phyloP scores from a whole-genome alignment of 2,113 vertebrate species.

The Perccottus glenii region DNA sequence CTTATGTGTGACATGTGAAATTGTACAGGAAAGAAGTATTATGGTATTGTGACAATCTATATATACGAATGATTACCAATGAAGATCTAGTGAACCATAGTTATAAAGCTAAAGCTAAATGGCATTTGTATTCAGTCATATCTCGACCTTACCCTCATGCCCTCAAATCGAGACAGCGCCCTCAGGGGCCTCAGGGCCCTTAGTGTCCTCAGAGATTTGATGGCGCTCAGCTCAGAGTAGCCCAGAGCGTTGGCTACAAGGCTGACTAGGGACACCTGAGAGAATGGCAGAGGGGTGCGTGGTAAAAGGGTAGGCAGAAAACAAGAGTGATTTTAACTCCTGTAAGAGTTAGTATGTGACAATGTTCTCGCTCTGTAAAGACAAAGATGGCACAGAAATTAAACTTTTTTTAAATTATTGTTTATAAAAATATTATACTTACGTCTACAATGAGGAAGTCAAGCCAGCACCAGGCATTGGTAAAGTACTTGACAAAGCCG shows the following conservation, averaged over 20 bases:
- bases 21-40: background rate
- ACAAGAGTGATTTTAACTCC: background rate
- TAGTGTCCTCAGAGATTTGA: conserved; percentile 96
- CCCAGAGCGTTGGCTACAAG: conserved; percentile 93
- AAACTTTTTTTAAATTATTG: background rate
- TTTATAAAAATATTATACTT: conserved; percentile 73
- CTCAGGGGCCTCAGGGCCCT: conserved; percentile 94
- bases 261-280: conserved; percentile 94
- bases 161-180: conserved; percentile 97
- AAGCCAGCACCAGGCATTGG: conserved; percentile 99
- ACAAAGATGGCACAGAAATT: too few relatives aligned
- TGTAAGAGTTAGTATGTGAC: background rate
- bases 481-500: conserved; percentile 96
- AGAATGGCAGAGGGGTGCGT: conserved; percentile 19
- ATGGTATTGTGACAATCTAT: background rate
- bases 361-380: too few relatives aligned
- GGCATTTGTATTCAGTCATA: background rate
- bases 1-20: too few relatives aligned
- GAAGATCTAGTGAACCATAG: background rate
- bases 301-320: conserved; percentile 13
- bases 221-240: conserved; percentile 93
- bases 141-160: conserved; percentile 93
- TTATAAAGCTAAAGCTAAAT: background rate
- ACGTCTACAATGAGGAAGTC: conserved; percentile 99
- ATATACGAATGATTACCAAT: background rate